Percentiles rank a stretch among this genome's conserved stretches.
phyloP scores from a whole-genome alignment of 1,140 invertebrate species.

The Drosophila repleta region DNA sequence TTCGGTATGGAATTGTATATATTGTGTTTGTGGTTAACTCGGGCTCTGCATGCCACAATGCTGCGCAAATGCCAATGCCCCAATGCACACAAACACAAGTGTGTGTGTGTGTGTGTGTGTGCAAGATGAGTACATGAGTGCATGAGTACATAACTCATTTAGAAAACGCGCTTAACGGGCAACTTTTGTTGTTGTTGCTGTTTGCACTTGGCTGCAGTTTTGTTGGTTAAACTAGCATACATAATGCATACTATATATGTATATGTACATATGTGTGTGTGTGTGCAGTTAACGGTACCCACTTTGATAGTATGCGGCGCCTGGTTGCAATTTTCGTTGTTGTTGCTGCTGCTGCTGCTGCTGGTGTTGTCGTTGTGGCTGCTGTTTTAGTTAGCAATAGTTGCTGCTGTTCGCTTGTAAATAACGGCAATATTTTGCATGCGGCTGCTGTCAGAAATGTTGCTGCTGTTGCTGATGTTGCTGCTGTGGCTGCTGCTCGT shows the following conservation, averaged over 20 bases:
- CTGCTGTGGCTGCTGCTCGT: slow-evolving; percentile 59
- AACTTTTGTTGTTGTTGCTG: slow-evolving; percentile 10
- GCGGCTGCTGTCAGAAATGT: slow-evolving; percentile 65
- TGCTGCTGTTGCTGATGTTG: slow-evolving; percentile 50
- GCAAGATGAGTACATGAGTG: slow-evolving; percentile 15
- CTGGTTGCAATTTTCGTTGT: slow-evolving; percentile 64
- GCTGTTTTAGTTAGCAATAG: slow-evolving; percentile 26
- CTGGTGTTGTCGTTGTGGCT: slow-evolving; percentile 16
- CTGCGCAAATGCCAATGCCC: slow-evolving; percentile 48
- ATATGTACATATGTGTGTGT: background rate
- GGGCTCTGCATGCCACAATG: slow-evolving; percentile 35
- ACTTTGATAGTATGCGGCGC: slow-evolving; percentile 71
- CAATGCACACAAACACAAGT: slow-evolving; percentile 30
- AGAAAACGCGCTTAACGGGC: slow-evolving; percentile 49
- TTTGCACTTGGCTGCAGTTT: slow-evolving; percentile 19
- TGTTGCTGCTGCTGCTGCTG: slow-evolving; percentile 33
- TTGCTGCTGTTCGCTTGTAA: slow-evolving; percentile 60
- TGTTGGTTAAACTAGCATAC: slow-evolving; percentile 16
- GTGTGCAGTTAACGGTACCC: slow-evolving; percentile 35
- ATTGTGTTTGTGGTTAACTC: slow-evolving; percentile 36
- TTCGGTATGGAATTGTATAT: slow-evolving; percentile 18
- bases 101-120: background rate
- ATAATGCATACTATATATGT: background rate
- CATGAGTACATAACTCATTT: slow-evolving; percentile 67
- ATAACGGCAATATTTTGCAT: slow-evolving; percentile 77